Evolutionary conservation across 2,888 invertebrate genomes (phyloP).

Genomic region (Pardosa pseudoannulata): DNA sequence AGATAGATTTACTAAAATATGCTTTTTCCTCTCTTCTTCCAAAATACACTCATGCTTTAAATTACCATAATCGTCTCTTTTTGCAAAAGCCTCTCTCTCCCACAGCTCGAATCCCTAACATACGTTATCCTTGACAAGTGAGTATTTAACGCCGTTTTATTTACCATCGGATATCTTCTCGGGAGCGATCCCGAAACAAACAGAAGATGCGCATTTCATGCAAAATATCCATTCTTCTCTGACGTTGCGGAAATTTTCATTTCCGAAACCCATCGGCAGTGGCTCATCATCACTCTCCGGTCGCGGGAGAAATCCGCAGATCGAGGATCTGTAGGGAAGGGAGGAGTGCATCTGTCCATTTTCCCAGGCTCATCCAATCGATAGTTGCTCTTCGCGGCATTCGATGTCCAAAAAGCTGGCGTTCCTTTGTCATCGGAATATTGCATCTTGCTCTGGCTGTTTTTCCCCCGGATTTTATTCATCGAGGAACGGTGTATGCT

Average conservation of each 20-base stretch:
- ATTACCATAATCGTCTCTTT: too few relatives aligned
- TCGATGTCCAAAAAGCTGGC: constrained; percentile 43
- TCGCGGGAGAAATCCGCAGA: constrained; percentile 15
- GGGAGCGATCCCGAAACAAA: too few relatives aligned
- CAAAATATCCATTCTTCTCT: constrained; percentile 9
- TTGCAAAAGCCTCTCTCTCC: too few relatives aligned
- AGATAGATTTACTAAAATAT: too few relatives aligned
- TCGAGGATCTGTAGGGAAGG: not conserved
- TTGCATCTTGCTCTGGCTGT: not conserved
- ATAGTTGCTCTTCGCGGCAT: constrained; percentile 42
- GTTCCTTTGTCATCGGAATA: constrained; percentile 23
- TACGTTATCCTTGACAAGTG: too few relatives aligned
- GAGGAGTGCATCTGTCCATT: constrained; percentile 45
- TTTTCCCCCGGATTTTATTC: not conserved
- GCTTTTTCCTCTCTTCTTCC: too few relatives aligned
- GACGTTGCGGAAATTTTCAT: constrained; percentile 14
- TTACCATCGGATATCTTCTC: too few relatives aligned
- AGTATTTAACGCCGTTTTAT: too few relatives aligned
- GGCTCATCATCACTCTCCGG: constrained; percentile 18
- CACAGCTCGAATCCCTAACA: too few relatives aligned
- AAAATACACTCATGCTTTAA: too few relatives aligned
- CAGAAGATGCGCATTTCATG: not conserved
- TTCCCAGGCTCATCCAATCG: constrained; percentile 58
- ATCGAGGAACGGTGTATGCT: not conserved
- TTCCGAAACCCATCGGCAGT: constrained; percentile 2